Evolutionary conservation across 1,140 invertebrate species (phyloP), one percentile per base, ranked within the genome.

Genomic region (Pectinophora gossypiella): DNA sequence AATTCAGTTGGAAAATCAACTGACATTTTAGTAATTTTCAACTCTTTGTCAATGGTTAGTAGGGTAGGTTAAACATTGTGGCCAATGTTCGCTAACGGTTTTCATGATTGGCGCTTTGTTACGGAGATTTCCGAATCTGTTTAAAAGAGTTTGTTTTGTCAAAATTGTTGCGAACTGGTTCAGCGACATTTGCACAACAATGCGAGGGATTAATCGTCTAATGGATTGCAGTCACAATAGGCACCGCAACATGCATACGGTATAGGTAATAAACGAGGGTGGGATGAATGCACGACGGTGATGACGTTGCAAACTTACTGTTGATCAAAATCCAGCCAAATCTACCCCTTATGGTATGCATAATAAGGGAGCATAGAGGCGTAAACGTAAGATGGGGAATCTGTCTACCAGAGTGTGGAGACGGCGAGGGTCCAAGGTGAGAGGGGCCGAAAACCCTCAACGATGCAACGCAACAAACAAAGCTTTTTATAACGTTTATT

Each of bases 231-330:
- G 64, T 67, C 60, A 79, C 74, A 72, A 74, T 76, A 68, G 57
- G 63, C 64, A 74, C 76, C 76, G 72, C 77, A 76, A 81, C 72
- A 77, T 76, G 78, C 77, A 76, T 76, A 74, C 68, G 66, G 70
- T 81, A 76, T 72, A 76, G 68, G 70, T 70, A 80, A 83, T 83
- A 79, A 72, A 78, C 56, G 66, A 74, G 79, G 77, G 77, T 73
- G 71, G 68, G 61, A 71, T 74, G 76, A 81, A 82, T 82, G 74
- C 74, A 77, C 72, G 67, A 51, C 61, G 66, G 57, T 63, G 68
- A 67, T 40, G 42, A 51, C 53, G 53, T 56, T 59, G 54, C 56
- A 61, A 52, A 53, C 21, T 44, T 54, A 53, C 27, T 19, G 12
- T 19, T 38, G 48, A 10, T 19, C 20, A 22, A 43, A 22, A 46